Conservation (phyloP, 2,113 vertebrate genomes). For the Nyctibius bracteatus region DNA sequence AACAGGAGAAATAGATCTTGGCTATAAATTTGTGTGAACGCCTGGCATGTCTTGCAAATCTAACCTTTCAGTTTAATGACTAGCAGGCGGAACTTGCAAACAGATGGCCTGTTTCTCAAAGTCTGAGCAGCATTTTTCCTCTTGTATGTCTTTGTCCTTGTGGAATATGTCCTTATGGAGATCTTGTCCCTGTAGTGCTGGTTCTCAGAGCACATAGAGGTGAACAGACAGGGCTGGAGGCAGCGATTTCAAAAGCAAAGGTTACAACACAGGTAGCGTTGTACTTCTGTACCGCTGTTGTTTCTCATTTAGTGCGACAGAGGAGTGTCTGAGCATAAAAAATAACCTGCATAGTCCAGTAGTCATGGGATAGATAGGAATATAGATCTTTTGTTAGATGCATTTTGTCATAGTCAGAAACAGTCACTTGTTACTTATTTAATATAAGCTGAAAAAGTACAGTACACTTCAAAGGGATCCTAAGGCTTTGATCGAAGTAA, state of each 20-base stretch:
- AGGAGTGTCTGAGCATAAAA: not conserved
- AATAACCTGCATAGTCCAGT: not conserved
- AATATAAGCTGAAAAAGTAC: not conserved
- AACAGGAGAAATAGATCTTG: not conserved
- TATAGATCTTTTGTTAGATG: not conserved
- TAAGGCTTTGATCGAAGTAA: not conserved
- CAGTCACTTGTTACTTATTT: not conserved
- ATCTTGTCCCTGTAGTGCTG: not conserved
- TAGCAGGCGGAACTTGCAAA: not conserved
- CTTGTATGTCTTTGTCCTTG: not conserved
- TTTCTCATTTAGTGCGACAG: not conserved
- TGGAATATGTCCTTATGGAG: not conserved
- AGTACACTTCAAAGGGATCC: not conserved
- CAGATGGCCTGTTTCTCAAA: slow-evolving; percentile 5
- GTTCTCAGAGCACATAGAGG: not conserved
- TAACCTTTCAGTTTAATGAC: slow-evolving; percentile 1
- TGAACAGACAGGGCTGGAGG: not conserved
- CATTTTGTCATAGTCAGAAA: not conserved
- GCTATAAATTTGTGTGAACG: not conserved
- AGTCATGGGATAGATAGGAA: not conserved
- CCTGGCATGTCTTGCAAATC: not conserved
- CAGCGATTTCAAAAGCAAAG: not conserved
- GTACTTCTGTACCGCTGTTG: not conserved
- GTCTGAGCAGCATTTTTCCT: not conserved
- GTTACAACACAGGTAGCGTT: not conserved